Evolutionary conservation across 2,113 vertebrate genomes (phyloP).

Genomic region (Hiodon alosoides): DNA sequence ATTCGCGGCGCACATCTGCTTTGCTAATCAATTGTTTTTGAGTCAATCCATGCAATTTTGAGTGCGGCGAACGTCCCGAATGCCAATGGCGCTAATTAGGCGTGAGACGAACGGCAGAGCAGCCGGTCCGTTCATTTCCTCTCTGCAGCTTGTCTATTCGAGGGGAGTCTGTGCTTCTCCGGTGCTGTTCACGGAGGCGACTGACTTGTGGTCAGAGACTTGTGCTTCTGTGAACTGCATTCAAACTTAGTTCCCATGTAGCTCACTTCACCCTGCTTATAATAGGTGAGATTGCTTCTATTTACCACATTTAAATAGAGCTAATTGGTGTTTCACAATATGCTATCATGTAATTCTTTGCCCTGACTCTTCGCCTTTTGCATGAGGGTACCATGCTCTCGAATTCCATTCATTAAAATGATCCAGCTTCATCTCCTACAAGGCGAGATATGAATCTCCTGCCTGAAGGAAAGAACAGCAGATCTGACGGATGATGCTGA

Average conservation of each 20-base stretch:
- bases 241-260: too few relatives aligned
- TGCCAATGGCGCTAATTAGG: constrained; percentile 17
- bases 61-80: constrained; percentile 4
- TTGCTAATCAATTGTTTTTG: constrained; percentile 18
- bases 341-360: too few relatives aligned
- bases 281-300: too few relatives aligned
- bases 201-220: background rate
- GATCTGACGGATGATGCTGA: background rate
- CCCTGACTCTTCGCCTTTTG: background rate
- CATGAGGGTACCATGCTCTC: background rate
- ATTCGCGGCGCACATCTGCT: constrained; percentile 1
- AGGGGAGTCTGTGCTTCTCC: too few relatives aligned
- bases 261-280: too few relatives aligned
- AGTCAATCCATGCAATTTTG: background rate
- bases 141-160: background rate
- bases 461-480: background rate
- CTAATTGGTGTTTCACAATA: too few relatives aligned
- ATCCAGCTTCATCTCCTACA: background rate
- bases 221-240: too few relatives aligned
- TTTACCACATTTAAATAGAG: too few relatives aligned
- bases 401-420: background rate
- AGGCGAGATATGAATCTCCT: background rate
- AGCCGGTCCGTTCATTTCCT: background rate
- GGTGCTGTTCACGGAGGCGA: background rate
- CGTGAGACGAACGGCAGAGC: background rate